Conservation (phyloP, 2,888 invertebrate genomes). For the Meteorus cinctellus region DNA sequence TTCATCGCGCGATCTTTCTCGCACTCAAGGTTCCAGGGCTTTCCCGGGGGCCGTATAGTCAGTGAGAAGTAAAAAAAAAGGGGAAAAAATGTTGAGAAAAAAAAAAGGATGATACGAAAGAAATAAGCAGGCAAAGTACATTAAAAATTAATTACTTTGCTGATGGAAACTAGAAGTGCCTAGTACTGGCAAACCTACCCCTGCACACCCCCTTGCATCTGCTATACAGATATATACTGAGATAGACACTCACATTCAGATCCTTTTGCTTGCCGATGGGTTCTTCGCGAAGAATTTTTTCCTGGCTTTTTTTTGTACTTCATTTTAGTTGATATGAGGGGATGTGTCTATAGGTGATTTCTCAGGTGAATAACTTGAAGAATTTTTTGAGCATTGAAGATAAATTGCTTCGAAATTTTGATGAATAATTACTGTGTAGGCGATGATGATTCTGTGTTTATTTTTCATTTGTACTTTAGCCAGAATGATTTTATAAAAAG, state of each 20-base stretch:
- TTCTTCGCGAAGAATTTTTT: neutral
- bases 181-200: slow-evolving; percentile 60
- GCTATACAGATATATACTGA: slow-evolving; percentile 14
- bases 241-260: slow-evolving; percentile 31
- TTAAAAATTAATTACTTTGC: slow-evolving; percentile 74
- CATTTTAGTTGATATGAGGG: neutral
- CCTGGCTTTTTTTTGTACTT: neutral
- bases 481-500: too few species aligned
- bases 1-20: slow-evolving; percentile 30
- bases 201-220: slow-evolving; percentile 14
- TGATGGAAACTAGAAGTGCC: slow-evolving; percentile 73
- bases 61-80: slow-evolving; percentile 43
- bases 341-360: neutral
- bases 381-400: too few species aligned
- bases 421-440: too few species aligned
- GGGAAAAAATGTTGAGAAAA: slow-evolving; percentile 35
- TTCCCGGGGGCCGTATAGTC: slow-evolving; percentile 41
- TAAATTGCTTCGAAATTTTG: too few species aligned
- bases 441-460: too few species aligned
- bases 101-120: slow-evolving; percentile 69
- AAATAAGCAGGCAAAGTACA: slow-evolving; percentile 73
- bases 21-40: slow-evolving; percentile 26
- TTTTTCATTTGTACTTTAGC: too few species aligned
- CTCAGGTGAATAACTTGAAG: neutral
- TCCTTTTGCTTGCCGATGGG: slow-evolving; percentile 16